phyloP scores from a whole-genome alignment of 1,140 invertebrate species.

The Mactra quadrangularis region DNA sequence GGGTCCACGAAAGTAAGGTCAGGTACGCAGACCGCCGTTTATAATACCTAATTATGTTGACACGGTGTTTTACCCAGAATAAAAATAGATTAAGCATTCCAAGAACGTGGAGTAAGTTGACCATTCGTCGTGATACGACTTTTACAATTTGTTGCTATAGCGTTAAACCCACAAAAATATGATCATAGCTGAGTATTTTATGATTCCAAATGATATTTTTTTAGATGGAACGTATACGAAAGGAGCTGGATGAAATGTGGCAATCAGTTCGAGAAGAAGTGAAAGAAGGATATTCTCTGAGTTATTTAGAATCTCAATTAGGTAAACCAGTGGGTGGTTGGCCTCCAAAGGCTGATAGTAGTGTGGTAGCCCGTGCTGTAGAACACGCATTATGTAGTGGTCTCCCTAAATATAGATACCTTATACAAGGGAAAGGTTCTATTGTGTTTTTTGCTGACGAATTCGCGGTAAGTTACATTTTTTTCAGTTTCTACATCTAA shows the following conservation, averaged over 20 bases:
- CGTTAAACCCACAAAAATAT: too few species aligned
- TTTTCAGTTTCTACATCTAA: background rate
- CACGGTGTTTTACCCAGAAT: too few species aligned
- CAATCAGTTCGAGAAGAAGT: slow-evolving; percentile 16
- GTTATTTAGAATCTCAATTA: background rate
- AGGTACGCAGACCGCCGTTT: too few species aligned
- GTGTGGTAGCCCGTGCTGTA: background rate
- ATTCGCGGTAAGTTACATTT: slow-evolving; percentile 1
- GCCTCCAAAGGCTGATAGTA: slow-evolving; percentile 16
- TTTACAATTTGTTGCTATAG: too few species aligned
- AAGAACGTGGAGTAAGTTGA: too few species aligned
- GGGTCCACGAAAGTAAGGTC: too few species aligned
- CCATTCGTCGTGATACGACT: too few species aligned
- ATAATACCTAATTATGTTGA: too few species aligned
- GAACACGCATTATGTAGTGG: slow-evolving; percentile 10
- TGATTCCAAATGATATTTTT: too few species aligned
- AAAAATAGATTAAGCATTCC: too few species aligned
- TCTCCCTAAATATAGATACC: slow-evolving; percentile 26
- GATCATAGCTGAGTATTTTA: too few species aligned
- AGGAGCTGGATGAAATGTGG: slow-evolving; percentile 35
- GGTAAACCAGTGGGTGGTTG: background rate
- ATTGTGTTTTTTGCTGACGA: slow-evolving; percentile 11
- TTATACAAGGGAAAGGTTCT: slow-evolving; percentile 18
- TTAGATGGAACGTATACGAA: background rate
- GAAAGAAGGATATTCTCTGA: slow-evolving; percentile 17